Evolutionary conservation across 2,113 vertebrate genomes (phyloP), one percentile per base, ranked within the genome.

Genomic region (Stercorarius parasiticus): DNA sequence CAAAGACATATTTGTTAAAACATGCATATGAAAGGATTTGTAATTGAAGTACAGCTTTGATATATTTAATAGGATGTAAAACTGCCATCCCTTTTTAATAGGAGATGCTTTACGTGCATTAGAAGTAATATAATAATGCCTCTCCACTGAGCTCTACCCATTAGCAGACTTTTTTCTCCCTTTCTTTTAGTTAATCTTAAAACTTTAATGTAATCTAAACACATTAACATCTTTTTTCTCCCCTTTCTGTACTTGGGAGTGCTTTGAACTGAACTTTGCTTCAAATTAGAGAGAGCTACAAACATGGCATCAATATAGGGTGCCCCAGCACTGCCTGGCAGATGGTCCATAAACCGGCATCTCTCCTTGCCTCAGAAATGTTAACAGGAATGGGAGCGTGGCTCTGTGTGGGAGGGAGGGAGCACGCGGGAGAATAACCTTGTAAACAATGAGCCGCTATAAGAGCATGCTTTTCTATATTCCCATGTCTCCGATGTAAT

Each of bases 11-110:
- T 98, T 98, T 98, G 95, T 98, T 98, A 98, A 98, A 98, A 98
- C 95, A 95, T 87, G 96, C 95, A 95, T 98, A 97, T 97, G 97
- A 98, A 98, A 98, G 96, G 97, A 82, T 97, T 97, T 97, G 97
- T 98, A 98, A 98, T 98, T 97, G 98, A 98, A 98, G 95, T 87
- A 97, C 85, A 91, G 96, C 97, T 98, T 98, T 98, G 97, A 98
- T 98, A 97, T 97, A 97, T 97, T 98, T 98, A 98, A 98, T 97
- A 98, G 95, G 94, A 97, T 97, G 95, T 98, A 98, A 98, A 98
- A 97, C 97, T 97, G 97, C 91, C 95, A 97, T 95, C 93, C 78
- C 79, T 97, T 98, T 98, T 98, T 97, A 98, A 98, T 96, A 97
- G 96, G 92, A 96, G 93, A 97, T 97, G 97, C 92, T 98, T 98